Evolutionary conservation across 2,888 invertebrate genomes (phyloP), one percentile per base, ranked within the genome.

Genomic region (Megamerina dolium): DNA sequence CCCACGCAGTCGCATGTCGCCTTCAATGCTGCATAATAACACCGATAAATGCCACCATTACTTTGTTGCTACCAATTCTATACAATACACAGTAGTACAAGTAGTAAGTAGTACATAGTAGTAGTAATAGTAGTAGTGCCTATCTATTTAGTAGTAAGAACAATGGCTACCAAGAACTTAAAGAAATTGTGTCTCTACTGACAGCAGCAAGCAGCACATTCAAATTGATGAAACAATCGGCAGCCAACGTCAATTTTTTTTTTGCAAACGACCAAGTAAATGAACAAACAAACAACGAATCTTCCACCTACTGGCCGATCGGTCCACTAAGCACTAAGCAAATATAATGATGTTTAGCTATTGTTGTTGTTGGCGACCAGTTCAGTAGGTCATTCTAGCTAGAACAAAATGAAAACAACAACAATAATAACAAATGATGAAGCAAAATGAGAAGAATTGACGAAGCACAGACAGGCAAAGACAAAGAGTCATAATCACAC

Each of bases 1-100:
- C 55, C 55, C 55, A 55, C 55, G 55, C 53, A 53, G 50, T 49
- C 51, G 45, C 36, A n/a, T n/a, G n/a, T n/a, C n/a, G n/a, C n/a
- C n/a, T n/a, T n/a, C n/a, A n/a, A n/a, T n/a, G n/a, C n/a, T n/a
- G n/a, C n/a, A n/a, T n/a, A n/a, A n/a, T n/a, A n/a, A n/a, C n/a
- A n/a, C n/a, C n/a, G n/a, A n/a, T n/a, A n/a, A n/a, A n/a, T n/a
- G n/a, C n/a, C n/a, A n/a, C n/a, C n/a, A n/a, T n/a, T n/a, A n/a
- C n/a, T n/a, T n/a, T n/a, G n/a, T n/a, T n/a, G n/a, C n/a, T n/a
- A n/a, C n/a, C n/a, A n/a, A n/a, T n/a, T n/a, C n/a, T n/a, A n/a
- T n/a, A n/a, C n/a, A n/a, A n/a, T n/a, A n/a, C n/a, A 14, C 23
- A 12, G 27, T 13, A 19, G 21, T 4, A 2, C 9, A 18, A 16